phyloP scores from a whole-genome alignment of 1,140 invertebrate species.

The Pseudomyrmex dendroicus region DNA sequence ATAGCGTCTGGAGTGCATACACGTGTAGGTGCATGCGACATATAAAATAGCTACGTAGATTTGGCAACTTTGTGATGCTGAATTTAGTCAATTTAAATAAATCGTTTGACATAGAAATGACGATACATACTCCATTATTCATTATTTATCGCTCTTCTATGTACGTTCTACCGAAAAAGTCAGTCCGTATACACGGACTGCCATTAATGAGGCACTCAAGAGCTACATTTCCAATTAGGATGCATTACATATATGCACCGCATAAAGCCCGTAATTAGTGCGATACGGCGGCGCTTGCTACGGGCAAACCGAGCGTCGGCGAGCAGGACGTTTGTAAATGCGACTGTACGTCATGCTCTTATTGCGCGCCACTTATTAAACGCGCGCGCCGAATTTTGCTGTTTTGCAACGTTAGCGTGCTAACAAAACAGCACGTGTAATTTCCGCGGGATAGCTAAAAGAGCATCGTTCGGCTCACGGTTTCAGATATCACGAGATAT shows the following conservation, averaged over 20 bases:
- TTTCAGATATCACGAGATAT: neutral
- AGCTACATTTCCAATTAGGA: constrained; percentile 52
- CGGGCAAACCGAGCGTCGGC: neutral
- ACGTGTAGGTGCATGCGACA: neutral
- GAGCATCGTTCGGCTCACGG: constrained; percentile 10
- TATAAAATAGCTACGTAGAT: neutral
- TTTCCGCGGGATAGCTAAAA: constrained; percentile 6
- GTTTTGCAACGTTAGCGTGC: neutral
- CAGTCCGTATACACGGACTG: neutral
- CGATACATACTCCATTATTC: neutral
- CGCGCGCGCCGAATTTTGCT: constrained; percentile 26
- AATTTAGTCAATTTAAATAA: constrained; percentile 15
- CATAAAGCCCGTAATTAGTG: constrained; percentile 50
- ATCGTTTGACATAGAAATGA: constrained; percentile 1
- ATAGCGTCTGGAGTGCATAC: neutral
- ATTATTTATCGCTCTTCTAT: constrained; percentile 22
- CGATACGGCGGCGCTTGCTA: constrained; percentile 10
- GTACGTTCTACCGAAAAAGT: constrained; percentile 9
- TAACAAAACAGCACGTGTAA: constrained; percentile 28
- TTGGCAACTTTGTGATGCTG: too few species aligned
- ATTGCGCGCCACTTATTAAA: constrained; percentile 46
- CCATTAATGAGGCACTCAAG: constrained; percentile 51
- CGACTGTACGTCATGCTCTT: constrained; percentile 49
- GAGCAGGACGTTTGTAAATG: constrained; percentile 30
- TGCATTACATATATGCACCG: constrained; percentile 26